Evolutionary conservation across 2,113 vertebrate species (phyloP).

Genomic region (Arenaria interpres): DNA sequence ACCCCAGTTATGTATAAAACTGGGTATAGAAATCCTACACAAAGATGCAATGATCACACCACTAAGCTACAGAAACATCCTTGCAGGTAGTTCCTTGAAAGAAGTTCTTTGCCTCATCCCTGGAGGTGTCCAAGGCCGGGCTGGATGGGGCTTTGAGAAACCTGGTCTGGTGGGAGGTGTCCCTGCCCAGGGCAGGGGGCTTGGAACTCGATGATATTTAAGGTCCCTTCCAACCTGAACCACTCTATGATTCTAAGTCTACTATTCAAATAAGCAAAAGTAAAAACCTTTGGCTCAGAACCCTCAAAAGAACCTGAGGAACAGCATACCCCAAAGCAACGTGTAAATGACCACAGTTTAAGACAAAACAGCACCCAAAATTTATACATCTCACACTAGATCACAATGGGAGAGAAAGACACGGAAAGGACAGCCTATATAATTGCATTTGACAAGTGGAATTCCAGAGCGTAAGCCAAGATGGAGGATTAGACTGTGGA

Average conservation of each 20-base stretch:
- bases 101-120: background rate
- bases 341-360: background rate
- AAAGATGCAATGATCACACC: background rate
- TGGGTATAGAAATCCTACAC: background rate
- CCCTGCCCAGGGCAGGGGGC: too few relatives aligned
- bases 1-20: background rate
- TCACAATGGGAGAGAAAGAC: background rate
- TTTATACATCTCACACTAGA: background rate
- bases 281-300: background rate
- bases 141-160: too few relatives aligned
- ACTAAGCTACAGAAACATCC: background rate
- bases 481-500: background rate
- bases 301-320: background rate
- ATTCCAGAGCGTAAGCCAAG: background rate
- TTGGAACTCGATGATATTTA: too few relatives aligned
- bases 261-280: background rate
- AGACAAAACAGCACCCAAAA: background rate
- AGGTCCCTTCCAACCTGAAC: too few relatives aligned
- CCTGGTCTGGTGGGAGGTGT: too few relatives aligned
- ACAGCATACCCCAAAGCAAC: background rate
- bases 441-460: background rate
- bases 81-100: background rate
- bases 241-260: background rate
- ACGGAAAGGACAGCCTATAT: background rate
- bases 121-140: too few relatives aligned